Evolutionary conservation across 1,140 invertebrate species (phyloP), one percentile per base, ranked within the genome.

Genomic region (Hydropsyche tenuis): DNA sequence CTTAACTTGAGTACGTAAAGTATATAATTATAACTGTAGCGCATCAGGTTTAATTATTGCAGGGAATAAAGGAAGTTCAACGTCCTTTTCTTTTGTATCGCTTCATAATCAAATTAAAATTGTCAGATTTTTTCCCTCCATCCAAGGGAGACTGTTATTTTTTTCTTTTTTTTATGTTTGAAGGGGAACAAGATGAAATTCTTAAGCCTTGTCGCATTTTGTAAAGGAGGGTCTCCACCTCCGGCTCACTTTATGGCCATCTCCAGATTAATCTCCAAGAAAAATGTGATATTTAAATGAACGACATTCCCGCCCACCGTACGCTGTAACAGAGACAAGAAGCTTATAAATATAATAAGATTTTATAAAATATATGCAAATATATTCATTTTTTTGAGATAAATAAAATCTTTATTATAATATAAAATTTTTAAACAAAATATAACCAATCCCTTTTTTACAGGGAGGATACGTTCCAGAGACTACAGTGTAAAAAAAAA

Each of bases 231-330:
- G 73, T 9, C 23, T 46, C 23, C 56, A 69, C 80, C 81, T 79
- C 82, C 82, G 82, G 82, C 84, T 84, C 83, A 82, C 83, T 85
- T 85, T 85, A 85, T 85, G 82, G 83, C 82, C 84, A 83, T 84
- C 84, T 84, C 84, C 81, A 81, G 83, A 85, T 85, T 85, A 85
- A 85, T 85, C 84, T 84, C 83, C 81, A 81, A 83, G 83, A 85
- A 85, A 85, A 85, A 85, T 85, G 84, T 82, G 83, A 85, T 85
- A 84, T 85, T 85, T 84, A 85, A 85, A 85, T 85, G 83, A 85
- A 83, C 81, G 78, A 79, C 83, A 85, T 85, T 85, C 83, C 80
- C 73, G 46, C 73, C 30, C 30, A 37, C 30, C 3, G 30, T 37
- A 9, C 78, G 78, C 80, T 37, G 30, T 9, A 37, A 37, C 3